Evolutionary conservation across 2,888 invertebrate species (phyloP).

Genomic region (Hyposoter didymator): DNA sequence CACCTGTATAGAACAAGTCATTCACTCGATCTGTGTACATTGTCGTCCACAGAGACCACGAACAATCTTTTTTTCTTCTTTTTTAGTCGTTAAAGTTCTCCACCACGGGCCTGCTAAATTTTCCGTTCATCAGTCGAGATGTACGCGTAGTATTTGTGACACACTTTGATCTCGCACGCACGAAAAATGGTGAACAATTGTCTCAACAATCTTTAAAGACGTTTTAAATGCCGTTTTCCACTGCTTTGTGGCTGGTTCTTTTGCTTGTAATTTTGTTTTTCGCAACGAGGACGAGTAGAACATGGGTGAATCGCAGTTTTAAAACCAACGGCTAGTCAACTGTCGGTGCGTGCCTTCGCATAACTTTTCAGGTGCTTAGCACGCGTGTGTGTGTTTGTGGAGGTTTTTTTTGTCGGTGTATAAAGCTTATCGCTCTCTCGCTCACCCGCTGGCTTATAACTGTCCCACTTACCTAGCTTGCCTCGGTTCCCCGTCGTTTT

Average conservation of each 20-base stretch:
- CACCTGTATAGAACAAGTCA: conserved; percentile 21
- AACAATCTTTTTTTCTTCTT: conserved; percentile 33
- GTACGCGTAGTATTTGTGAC: conserved; percentile 44
- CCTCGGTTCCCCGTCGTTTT: conserved; percentile 72
- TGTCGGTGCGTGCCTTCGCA: conserved; percentile 80
- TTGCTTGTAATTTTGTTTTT: conserved; percentile 41
- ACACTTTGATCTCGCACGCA: conserved; percentile 46
- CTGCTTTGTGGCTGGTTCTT: conserved; percentile 30
- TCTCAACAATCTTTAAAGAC: conserved; percentile 38
- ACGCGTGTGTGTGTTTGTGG: conserved; percentile 6
- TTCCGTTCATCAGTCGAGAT: conserved; percentile 47
- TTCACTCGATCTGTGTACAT: conserved; percentile 41
- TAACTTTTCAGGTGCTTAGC: conserved; percentile 79
- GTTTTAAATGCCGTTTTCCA: conserved; percentile 27
- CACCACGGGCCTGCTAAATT: conserved; percentile 8
- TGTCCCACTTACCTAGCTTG: conserved; percentile 81
- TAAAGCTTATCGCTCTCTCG: conserved; percentile 81
- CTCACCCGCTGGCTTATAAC: conserved; percentile 75
- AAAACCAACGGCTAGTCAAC: conserved; percentile 70
- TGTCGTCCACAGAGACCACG: conserved; percentile 8
- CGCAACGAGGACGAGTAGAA: conserved; percentile 47
- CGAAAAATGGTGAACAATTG: conserved; percentile 44
- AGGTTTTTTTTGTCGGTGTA: conserved; percentile 38
- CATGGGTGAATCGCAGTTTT: conserved; percentile 34
- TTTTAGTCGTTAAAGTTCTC: conserved; percentile 40